Evolutionary conservation across 2,888 invertebrate species (phyloP), one percentile per base, ranked within the genome.

Genomic region (Euproctis similis): DNA sequence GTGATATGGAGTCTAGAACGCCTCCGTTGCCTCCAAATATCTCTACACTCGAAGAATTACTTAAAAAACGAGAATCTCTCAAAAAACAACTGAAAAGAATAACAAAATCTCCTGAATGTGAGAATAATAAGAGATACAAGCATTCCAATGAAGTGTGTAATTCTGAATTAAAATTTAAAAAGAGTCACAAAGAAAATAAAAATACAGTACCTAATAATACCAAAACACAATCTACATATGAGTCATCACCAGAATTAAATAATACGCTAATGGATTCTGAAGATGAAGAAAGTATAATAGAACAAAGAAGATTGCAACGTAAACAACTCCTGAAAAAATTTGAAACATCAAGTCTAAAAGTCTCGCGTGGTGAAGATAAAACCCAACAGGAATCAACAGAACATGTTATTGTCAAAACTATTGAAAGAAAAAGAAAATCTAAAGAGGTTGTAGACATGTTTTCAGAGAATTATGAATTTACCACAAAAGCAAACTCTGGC

Each of bases 211-310:
- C 24, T 26, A 26, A 18, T 11, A 35, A 36, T 30, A 23, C 40
- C 21, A 44, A 46, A 45, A 42, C 33, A 39, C 35, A 46, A 46
- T 28, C 24, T 25, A 22, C 33, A n/a, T 34, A 38, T 34, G 57
- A 64, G 28, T 35, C 42, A 26, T 71, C 75, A 27, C 72, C 73
- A 39, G 89, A 88, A 46, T 77, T 86, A 42, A 89, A 90, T 33
- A 89, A 89, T 36, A 74, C 86, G 3, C 61, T 67, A 34, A 85
- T 91, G 51, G 88, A 94, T 35, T 88, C 90, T 31, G 90, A 96
- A 58, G 95, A 95, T 52, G 96, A 97, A 69, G 96, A 97, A 72
- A 90, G 88, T 42, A 94, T 97, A 46, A 98, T 98, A 67, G 94
- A 96, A 70, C 89, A 89, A 67, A 87, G 95, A 53, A 87, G 97